These are phyloP conservation scores for Desoria tigrina DNA, from an alignment of 2,888 invertebrate species.

Conservation along the genomic window DNA sequence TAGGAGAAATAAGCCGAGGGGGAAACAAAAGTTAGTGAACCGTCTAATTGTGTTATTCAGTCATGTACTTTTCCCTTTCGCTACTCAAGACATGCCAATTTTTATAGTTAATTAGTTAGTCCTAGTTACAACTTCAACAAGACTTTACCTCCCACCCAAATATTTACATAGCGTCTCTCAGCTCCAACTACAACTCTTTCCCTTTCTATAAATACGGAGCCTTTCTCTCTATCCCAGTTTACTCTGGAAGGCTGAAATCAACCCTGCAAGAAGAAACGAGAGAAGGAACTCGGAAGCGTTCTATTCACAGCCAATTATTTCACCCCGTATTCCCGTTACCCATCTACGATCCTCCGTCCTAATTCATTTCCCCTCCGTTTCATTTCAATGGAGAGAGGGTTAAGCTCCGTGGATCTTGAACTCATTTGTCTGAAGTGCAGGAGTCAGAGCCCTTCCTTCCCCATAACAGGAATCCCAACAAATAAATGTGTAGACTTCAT, in stretches of 20 bases:
- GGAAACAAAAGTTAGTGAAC: conserved; percentile 45
- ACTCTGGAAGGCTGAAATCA: too few relatives aligned
- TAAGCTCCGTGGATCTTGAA: not conserved
- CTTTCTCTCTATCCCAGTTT: too few relatives aligned
- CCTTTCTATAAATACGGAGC: too few relatives aligned
- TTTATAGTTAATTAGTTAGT: conserved; percentile 45
- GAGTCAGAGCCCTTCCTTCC: not conserved
- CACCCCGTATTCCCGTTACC: not conserved
- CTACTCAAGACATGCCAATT: conserved; percentile 42
- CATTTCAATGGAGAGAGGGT: not conserved
- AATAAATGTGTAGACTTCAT: not conserved
- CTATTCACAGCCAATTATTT: not conserved
- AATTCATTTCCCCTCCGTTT: conserved; percentile 9
- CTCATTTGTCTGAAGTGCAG: not conserved
- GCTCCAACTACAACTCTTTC: too few relatives aligned
- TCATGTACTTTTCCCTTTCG: conserved; percentile 39
- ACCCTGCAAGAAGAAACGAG: too few relatives aligned
- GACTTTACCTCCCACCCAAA: conserved; percentile 1
- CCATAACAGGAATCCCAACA: not conserved
- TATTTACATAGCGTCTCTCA: not conserved
- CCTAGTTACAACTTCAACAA: conserved; percentile 11
- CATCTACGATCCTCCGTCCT: too few relatives aligned
- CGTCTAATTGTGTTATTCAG: conserved; percentile 49
- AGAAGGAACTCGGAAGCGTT: too few relatives aligned
- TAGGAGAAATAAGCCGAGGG: conserved; percentile 16